phyloP scores from a whole-genome alignment of 2,888 invertebrate genomes.

The Aelia acuminata region DNA sequence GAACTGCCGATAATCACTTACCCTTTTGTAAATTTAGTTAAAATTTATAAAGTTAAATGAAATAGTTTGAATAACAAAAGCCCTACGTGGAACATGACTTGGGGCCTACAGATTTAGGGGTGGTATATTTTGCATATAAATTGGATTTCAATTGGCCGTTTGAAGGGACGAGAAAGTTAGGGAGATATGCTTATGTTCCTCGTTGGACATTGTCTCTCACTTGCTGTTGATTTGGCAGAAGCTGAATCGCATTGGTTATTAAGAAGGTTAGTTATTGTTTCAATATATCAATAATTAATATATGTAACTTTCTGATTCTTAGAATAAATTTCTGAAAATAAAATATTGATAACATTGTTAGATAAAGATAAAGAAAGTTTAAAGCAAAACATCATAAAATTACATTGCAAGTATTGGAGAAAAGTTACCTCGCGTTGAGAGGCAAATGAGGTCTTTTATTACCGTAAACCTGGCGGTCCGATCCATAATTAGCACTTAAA shows the following conservation, averaged over 20 bases:
- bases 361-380: no score
- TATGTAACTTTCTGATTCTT: no score
- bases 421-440: no score
- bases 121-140: slow-evolving; percentile 1
- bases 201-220: not conserved
- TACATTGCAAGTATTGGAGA: no score
- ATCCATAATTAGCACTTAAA: no score
- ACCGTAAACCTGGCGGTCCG: no score
- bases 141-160: not conserved
- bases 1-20: not conserved
- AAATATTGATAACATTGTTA: no score
- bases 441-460: no score
- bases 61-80: slow-evolving; percentile 18
- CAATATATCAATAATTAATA: no score
- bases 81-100: not conserved
- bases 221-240: not conserved
- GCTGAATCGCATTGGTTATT: not conserved
- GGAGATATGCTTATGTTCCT: not conserved
- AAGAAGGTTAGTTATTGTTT: no score
- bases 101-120: not conserved
- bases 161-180: not conserved
- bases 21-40: not conserved
- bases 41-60: slow-evolving; percentile 8
- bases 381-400: no score
- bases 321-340: no score